phyloP scores from a whole-genome alignment of 2,113 vertebrate species.

The Leptobrachium leishanense region DNA sequence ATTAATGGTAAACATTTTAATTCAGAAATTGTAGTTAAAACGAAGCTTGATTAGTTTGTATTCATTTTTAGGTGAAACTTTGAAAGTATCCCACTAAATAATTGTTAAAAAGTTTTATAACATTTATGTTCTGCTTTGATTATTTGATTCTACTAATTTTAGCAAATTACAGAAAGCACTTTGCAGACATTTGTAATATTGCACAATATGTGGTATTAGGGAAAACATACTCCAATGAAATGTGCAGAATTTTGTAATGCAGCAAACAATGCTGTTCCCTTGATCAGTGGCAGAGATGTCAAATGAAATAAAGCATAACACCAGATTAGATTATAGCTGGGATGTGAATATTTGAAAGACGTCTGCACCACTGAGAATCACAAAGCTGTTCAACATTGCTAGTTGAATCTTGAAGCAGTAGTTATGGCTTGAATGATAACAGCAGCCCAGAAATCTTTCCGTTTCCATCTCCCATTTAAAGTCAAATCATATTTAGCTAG shows the following conservation, averaged over 20 bases:
- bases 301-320: slow-evolving; percentile 26
- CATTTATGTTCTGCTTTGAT: too few species aligned
- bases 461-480: slow-evolving; percentile 33
- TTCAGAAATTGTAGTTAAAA: too few species aligned
- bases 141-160: too few species aligned
- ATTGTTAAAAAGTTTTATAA: too few species aligned
- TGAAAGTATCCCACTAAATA: too few species aligned
- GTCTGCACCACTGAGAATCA: slow-evolving; percentile 19
- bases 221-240: too few species aligned
- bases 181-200: too few species aligned
- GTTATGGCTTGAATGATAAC: slow-evolving; percentile 30
- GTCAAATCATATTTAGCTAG: slow-evolving; percentile 32
- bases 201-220: too few species aligned
- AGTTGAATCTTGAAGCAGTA: slow-evolving; percentile 22
- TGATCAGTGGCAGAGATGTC: slow-evolving; percentile 23
- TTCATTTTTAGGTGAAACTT: too few species aligned
- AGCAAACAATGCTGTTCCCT: slow-evolving; percentile 5
- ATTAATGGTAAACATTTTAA: too few species aligned
- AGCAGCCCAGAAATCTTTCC: slow-evolving; percentile 15
- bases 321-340: slow-evolving; percentile 8
- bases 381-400: slow-evolving; percentile 10
- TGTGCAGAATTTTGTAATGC: background rate
- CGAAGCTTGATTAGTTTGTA: too few species aligned
- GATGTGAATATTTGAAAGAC: slow-evolving; percentile 20
- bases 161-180: too few species aligned